These are phyloP conservation scores for Aplysina aerophoba DNA, from an alignment of 37 sponge, comb jelly and placozoan genomes.

Conservation along the genomic window DNA sequence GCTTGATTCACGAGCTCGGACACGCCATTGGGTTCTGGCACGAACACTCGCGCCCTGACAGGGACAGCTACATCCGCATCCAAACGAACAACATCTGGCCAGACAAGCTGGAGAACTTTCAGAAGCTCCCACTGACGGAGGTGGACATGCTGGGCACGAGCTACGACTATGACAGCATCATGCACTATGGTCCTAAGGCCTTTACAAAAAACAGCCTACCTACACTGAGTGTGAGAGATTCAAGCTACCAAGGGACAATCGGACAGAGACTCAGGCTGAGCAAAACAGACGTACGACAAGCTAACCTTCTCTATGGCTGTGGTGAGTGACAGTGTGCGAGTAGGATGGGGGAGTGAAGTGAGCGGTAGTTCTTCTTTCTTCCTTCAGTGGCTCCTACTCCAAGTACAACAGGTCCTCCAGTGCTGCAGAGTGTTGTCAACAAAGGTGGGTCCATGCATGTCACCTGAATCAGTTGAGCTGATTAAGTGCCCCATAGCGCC, in stretches of 20 bases:
- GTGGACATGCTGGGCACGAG: slow-evolving; percentile 12
- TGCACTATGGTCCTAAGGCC: slow-evolving; percentile 45
- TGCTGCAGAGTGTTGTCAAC: neutral
- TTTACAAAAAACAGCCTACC: slow-evolving; percentile 27
- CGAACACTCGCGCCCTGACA: slow-evolving; percentile 84
- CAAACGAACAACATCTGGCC: slow-evolving; percentile 59
- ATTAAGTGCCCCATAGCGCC: neutral
- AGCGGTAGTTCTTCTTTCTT: neutral
- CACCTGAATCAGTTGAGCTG: slow-evolving; percentile 21
- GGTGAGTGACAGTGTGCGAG: slow-evolving; percentile 18
- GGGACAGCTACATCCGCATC: slow-evolving; percentile 67
- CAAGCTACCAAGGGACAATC: slow-evolving; percentile 22
- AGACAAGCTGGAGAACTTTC: slow-evolving; percentile 33
- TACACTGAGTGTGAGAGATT: slow-evolving; percentile 24
- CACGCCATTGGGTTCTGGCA: slow-evolving; percentile 85
- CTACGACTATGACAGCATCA: slow-evolving; percentile 55
- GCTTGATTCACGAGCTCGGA: slow-evolving; percentile 79
- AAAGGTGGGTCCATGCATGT: slow-evolving; percentile 8
- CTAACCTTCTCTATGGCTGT: slow-evolving; percentile 32
- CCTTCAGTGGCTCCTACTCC: no score
- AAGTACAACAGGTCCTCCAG: neutral
- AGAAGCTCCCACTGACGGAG: slow-evolving; percentile 5
- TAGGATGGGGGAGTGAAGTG: neutral
- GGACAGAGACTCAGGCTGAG: slow-evolving; percentile 54
- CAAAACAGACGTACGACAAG: slow-evolving; percentile 22